A percentile compares a stretch with the other conserved stretches of the same genome.
Conservation (phyloP, 1,140 invertebrate genomes). For the Drosophila baimaii region DNA sequence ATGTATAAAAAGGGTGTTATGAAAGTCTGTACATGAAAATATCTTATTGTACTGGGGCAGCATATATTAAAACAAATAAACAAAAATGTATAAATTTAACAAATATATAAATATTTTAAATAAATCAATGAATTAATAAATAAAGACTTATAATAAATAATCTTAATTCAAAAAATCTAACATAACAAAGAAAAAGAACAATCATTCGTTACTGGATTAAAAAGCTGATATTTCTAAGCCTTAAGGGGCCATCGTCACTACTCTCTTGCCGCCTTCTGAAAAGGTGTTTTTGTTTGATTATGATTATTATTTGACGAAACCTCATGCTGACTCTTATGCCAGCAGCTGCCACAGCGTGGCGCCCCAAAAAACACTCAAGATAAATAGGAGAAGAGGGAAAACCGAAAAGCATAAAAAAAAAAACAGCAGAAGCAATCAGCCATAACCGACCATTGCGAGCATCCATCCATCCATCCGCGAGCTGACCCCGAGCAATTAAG, state of each 20-base stretch:
- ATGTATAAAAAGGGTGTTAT: too few species aligned
- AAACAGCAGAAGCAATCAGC: conserved; percentile 49
- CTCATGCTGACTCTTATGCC: conserved; percentile 39
- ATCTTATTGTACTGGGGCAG: too few species aligned
- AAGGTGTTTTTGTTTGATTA: conserved; percentile 26
- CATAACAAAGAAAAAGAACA: too few species aligned
- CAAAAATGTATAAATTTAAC: too few species aligned
- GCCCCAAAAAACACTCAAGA: conserved; percentile 32
- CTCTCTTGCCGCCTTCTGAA: background rate
- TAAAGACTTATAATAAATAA: background rate
- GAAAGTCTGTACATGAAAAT: too few species aligned
- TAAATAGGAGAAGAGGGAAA: conserved; percentile 4
- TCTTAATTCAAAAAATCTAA: too few species aligned
- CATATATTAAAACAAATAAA: too few species aligned
- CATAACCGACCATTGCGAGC: conserved; percentile 21
- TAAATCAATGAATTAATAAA: background rate
- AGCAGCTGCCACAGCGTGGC: conserved; percentile 39
- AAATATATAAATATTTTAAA: too few species aligned
- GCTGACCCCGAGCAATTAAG: conserved; percentile 79
- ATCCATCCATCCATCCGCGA: conserved; percentile 24
- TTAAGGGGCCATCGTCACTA: background rate
- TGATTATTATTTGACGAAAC: conserved; percentile 60
- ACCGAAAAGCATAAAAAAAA: conserved; percentile 20
- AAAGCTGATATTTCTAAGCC: rapidly evolving
- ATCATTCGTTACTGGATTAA: background rate